A percentile compares a stretch with the other conserved stretches of the same genome.
These are phyloP conservation scores for Echiichthys vipera DNA, from an alignment of 2,797 vertebrate genomes.

Conservation along the genomic window DNA sequence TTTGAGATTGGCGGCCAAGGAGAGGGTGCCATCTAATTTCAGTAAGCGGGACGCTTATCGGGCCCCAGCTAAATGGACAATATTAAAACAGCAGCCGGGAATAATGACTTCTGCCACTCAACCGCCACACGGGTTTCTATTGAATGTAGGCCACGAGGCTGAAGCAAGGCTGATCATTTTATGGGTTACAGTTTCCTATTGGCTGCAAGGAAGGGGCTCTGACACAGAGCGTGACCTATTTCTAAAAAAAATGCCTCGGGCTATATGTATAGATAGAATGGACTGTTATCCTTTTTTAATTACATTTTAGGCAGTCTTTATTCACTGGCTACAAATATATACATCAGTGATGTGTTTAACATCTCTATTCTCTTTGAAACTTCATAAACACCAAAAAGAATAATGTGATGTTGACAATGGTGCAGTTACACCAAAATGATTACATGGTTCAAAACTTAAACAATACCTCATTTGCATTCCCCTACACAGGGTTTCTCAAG, in stretches of 20 bases:
- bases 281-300: slow-evolving; percentile 90
- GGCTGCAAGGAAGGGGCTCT: slow-evolving; percentile 84
- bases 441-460: slow-evolving; percentile 20
- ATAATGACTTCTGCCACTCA: slow-evolving; percentile 90
- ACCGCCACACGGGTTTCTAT: slow-evolving; percentile 74
- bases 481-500: background rate
- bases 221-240: slow-evolving; percentile 90
- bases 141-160: slow-evolving; percentile 89
- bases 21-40: slow-evolving; percentile 82
- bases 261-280: slow-evolving; percentile 86
- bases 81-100: slow-evolving; percentile 86
- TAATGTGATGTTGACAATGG: slow-evolving; percentile 32
- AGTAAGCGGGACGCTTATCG: slow-evolving; percentile 79
- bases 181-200: slow-evolving; percentile 87
- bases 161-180: slow-evolving; percentile 85
- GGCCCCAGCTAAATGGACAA: slow-evolving; percentile 85
- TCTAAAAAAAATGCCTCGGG: slow-evolving; percentile 84
- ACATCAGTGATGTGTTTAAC: slow-evolving; percentile 57
- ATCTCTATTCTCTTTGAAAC: slow-evolving; percentile 57
- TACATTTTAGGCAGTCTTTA: slow-evolving; percentile 87
- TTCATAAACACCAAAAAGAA: slow-evolving; percentile 55
- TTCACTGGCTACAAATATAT: slow-evolving; percentile 77
- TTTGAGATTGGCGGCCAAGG: slow-evolving; percentile 72
- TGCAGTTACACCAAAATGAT: slow-evolving; percentile 35
- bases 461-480: background rate